Conservation (phyloP, 2,113 vertebrate genomes). For the Callithrix jacchus region DNA sequence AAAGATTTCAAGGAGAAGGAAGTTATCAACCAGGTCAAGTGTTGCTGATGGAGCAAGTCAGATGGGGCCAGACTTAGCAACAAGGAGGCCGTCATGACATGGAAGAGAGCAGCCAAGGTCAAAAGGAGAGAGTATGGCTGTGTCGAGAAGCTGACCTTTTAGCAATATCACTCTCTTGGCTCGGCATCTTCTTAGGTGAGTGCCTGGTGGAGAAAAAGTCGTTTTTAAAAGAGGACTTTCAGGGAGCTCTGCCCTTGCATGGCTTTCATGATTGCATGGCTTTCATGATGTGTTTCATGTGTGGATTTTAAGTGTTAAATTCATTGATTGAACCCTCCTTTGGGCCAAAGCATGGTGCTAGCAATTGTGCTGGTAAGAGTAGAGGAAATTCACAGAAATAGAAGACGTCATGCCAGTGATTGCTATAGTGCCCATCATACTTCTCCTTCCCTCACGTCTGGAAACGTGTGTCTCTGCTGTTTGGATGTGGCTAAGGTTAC, state of each 20-base stretch:
- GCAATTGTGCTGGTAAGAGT: neutral
- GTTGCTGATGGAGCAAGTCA: neutral
- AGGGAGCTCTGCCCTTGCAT: neutral
- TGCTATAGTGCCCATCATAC: rapidly evolving
- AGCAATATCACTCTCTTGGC: neutral
- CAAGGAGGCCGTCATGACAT: neutral
- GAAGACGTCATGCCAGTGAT: neutral
- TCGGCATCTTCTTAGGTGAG: neutral
- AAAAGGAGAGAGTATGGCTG: neutral
- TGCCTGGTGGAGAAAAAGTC: neutral
- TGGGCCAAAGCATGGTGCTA: neutral
- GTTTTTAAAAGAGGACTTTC: neutral
- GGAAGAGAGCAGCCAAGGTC: neutral
- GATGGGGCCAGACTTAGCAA: neutral
- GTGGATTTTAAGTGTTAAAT: neutral
- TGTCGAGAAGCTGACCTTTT: neutral
- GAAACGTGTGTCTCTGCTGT: neutral
- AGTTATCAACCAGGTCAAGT: neutral
- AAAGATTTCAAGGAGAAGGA: neutral
- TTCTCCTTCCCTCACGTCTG: neutral
- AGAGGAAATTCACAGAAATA: neutral
- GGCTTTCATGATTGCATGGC: neutral
- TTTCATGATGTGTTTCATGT: neutral
- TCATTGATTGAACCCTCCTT: neutral
- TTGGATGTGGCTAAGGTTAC: neutral